phyloP scores from a whole-genome alignment of 2,888 invertebrate species.

The Colletes collaris region DNA sequence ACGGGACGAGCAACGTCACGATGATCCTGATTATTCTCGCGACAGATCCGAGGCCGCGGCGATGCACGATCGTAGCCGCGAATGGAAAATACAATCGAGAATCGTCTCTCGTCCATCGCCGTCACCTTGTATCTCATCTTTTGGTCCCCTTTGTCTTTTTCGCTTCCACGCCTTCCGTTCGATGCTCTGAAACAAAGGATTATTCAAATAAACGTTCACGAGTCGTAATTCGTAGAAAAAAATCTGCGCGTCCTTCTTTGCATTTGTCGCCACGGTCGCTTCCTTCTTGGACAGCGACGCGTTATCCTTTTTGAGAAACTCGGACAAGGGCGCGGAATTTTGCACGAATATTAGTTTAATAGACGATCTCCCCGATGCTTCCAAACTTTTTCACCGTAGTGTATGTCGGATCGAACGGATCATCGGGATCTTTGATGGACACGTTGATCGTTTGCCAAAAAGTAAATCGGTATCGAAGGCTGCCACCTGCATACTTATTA shows the following conservation, averaged over 20 bases:
- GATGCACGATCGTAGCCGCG: not conserved
- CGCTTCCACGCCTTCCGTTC: slow-evolving; percentile 15
- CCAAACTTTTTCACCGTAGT: too few species aligned
- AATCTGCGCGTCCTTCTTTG: too few species aligned
- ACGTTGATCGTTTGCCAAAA: slow-evolving; percentile 32
- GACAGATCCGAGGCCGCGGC: not conserved
- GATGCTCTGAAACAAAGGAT: slow-evolving; percentile 69
- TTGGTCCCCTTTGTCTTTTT: slow-evolving; percentile 10
- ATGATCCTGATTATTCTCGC: slow-evolving; percentile 6
- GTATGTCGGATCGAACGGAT: slow-evolving; percentile 14
- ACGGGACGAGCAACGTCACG: not conserved
- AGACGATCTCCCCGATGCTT: too few species aligned
- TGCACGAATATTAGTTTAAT: too few species aligned
- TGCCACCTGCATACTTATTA: not conserved
- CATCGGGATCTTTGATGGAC: slow-evolving; percentile 9
- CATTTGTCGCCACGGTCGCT: not conserved
- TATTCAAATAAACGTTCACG: not conserved
- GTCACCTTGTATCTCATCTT: slow-evolving; percentile 80
- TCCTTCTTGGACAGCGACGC: not conserved
- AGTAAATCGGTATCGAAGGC: slow-evolving; percentile 17
- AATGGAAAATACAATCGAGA: not conserved
- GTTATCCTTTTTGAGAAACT: too few species aligned
- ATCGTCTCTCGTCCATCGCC: not conserved
- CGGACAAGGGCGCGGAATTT: too few species aligned
- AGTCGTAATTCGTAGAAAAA: too few species aligned